These are phyloP conservation scores for Pelecanus crispus DNA, from an alignment of 2,113 vertebrate genomes.

Conservation along the genomic window DNA sequence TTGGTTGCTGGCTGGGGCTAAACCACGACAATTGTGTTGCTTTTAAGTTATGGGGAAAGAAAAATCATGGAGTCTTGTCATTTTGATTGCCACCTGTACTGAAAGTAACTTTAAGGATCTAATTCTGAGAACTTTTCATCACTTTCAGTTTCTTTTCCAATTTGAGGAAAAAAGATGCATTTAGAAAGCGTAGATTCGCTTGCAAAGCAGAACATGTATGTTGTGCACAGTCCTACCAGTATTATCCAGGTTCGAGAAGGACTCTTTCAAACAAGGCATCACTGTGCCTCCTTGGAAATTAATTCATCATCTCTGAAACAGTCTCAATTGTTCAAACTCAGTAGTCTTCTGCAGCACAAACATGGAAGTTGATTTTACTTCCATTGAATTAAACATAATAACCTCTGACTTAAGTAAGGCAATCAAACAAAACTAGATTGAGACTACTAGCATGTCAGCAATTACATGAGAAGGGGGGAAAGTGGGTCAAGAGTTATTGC, in stretches of 20 bases:
- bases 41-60: background rate
- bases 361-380: background rate
- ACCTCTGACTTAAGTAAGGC: background rate
- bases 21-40: background rate
- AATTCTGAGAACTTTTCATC: background rate
- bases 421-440: background rate
- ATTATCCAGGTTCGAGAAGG: background rate
- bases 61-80: background rate
- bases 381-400: background rate
- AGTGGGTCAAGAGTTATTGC: background rate
- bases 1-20: no score
- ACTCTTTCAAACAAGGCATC: background rate
- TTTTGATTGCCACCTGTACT: background rate
- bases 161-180: background rate
- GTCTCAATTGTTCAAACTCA: background rate
- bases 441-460: background rate
- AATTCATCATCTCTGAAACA: background rate
- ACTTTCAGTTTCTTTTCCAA: background rate
- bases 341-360: background rate
- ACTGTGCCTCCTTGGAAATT: background rate
- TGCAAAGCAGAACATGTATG: background rate
- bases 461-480: background rate
- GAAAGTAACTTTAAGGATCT: background rate
- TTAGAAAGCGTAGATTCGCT: background rate
- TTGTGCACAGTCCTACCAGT: background rate